These are phyloP conservation scores for Microcaecilia unicolor DNA, from an alignment of 2,797 vertebrate genomes.

Conservation along the genomic window DNA sequence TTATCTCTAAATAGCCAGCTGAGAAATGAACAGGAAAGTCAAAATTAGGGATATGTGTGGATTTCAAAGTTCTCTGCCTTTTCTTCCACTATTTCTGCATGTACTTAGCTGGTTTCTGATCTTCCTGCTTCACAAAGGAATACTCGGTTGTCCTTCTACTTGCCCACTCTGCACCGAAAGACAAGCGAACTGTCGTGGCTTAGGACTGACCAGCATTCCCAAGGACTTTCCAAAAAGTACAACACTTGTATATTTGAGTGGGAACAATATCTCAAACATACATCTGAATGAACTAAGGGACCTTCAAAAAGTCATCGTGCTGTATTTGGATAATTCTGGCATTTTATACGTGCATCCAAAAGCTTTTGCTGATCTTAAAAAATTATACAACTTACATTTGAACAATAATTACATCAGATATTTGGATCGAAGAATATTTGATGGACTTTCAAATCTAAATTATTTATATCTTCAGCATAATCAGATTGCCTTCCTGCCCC, in stretches of 20 bases:
- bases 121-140: slow-evolving; percentile 39
- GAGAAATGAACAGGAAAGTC: slow-evolving; percentile 46
- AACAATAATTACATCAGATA: slow-evolving; percentile 50
- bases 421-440: slow-evolving; percentile 44
- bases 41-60: slow-evolving; percentile 42
- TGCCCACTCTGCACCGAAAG: slow-evolving; percentile 48
- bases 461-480: slow-evolving; percentile 49
- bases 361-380: slow-evolving; percentile 42
- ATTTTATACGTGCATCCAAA: slow-evolving; percentile 36
- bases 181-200: slow-evolving; percentile 42
- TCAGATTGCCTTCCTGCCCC: slow-evolving; percentile 43
- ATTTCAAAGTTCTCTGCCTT: slow-evolving; percentile 36
- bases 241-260: slow-evolving; percentile 41
- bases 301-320: slow-evolving; percentile 37
- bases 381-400: slow-evolving; percentile 42
- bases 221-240: slow-evolving; percentile 38
- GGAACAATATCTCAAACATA: slow-evolving; percentile 46
- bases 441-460: slow-evolving; percentile 42
- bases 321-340: slow-evolving; percentile 46
- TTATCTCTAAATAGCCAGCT: slow-evolving; percentile 31
- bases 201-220: slow-evolving; percentile 39
- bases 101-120: slow-evolving; percentile 38
- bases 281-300: slow-evolving; percentile 29
- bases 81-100: slow-evolving; percentile 19
- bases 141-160: slow-evolving; percentile 37